Percentiles rank a stretch among this genome's conserved stretches.
Evolutionary conservation across 37 sponge, comb jelly and placozoan genomes (phyloP).

Genomic region (Eunapius fragilis): DNA sequence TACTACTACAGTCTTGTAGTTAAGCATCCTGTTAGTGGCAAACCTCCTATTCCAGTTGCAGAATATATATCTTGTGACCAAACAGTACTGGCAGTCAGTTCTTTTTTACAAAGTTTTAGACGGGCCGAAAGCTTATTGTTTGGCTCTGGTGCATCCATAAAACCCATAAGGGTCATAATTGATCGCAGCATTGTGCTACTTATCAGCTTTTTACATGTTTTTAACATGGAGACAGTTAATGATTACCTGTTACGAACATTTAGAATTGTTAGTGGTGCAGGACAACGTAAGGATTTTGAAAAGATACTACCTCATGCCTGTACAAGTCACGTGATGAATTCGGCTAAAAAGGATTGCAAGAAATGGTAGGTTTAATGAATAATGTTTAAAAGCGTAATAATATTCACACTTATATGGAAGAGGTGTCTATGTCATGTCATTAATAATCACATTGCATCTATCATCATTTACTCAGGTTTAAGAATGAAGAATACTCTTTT

Average conservation of each 20-base stretch:
- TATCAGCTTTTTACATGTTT: background rate
- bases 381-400: background rate
- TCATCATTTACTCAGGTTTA: background rate
- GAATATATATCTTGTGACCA: background rate
- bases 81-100: background rate
- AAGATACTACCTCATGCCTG: background rate
- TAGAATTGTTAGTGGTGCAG: conserved; percentile 3
- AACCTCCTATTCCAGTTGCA: background rate
- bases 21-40: background rate
- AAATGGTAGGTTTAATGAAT: background rate
- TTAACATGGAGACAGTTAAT: background rate
- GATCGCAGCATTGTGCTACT: background rate
- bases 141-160: background rate
- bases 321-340: conserved; percentile 7
- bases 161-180: background rate
- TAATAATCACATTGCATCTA: background rate
- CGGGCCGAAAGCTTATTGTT: background rate
- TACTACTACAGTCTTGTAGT: no score
- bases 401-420: background rate
- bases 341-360: background rate
- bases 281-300: background rate
- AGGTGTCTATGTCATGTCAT: background rate
- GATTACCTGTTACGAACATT: background rate
- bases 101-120: background rate
- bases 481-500: background rate